Conservation (phyloP, 1,140 invertebrate species). For the Bombus difficillimus region DNA sequence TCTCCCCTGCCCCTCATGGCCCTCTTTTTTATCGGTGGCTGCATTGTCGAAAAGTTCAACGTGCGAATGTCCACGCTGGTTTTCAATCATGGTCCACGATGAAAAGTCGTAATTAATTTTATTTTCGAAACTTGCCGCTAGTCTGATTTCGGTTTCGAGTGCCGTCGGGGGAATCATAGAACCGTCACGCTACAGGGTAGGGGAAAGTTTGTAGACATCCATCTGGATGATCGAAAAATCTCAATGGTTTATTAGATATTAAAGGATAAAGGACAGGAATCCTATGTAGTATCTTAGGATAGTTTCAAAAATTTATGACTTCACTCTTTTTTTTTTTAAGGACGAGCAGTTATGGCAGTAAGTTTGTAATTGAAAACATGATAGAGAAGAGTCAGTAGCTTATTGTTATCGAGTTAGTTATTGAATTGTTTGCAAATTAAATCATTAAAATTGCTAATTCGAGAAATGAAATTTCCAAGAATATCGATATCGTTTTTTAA, state of each 20-base stretch:
- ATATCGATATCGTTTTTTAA: background rate
- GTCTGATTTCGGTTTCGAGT: background rate
- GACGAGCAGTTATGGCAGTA: no score
- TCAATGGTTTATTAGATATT: no score
- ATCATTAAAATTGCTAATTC: background rate
- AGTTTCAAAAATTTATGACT: background rate
- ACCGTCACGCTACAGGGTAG: no score
- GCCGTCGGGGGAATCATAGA: background rate
- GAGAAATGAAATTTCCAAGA: background rate
- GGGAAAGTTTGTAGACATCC: background rate
- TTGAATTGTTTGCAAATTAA: no score
- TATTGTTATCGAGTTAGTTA: no score
- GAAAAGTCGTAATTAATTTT: constrained; percentile 28
- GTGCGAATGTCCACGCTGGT: constrained; percentile 47
- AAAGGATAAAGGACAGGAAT: background rate
- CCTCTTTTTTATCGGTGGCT: constrained; percentile 54
- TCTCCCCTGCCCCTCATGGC: constrained; percentile 2
- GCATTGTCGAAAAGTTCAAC: constrained; percentile 70
- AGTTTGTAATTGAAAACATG: no score
- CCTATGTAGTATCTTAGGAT: background rate
- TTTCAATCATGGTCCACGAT: background rate
- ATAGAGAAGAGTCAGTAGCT: no score
- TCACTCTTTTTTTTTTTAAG: background rate
- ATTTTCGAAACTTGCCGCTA: background rate
- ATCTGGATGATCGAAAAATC: background rate